Conservation (phyloP, 2,113 vertebrate species). For the Sorex fumeus region DNA sequence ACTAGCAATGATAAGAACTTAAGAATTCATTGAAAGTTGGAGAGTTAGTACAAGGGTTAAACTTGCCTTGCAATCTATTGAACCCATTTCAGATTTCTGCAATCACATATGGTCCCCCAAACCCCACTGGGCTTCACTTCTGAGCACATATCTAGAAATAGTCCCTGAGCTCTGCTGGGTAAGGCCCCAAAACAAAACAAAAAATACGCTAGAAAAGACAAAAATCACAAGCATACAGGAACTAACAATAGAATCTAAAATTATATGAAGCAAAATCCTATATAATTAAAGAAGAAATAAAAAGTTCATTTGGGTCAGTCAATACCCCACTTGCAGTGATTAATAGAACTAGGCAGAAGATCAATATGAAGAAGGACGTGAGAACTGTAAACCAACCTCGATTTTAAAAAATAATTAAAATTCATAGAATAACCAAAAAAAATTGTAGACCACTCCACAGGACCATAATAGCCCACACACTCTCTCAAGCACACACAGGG, state of each 20-base stretch:
- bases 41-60: too few species aligned
- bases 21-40: too few species aligned
- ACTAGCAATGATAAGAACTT: background rate
- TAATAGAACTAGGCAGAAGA: background rate
- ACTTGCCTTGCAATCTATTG: too few species aligned
- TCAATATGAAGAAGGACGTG: background rate
- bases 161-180: too few species aligned
- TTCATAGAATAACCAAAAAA: background rate
- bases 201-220: background rate
- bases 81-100: too few species aligned
- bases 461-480: background rate
- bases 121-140: too few species aligned
- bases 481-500: background rate
- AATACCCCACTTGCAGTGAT: background rate
- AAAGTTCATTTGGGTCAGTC: background rate
- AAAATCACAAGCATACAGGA: background rate
- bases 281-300: slow-evolving; percentile 5
- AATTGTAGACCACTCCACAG: background rate
- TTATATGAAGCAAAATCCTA: background rate
- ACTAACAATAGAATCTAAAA: background rate
- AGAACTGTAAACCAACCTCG: background rate
- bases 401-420: too few species aligned
- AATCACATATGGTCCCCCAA: too few species aligned
- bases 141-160: too few species aligned
- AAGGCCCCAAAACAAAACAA: background rate